These are phyloP conservation scores for Melanotaenia duboulayi DNA, from an alignment of 2,113 vertebrate genomes.

Conservation along the genomic window DNA sequence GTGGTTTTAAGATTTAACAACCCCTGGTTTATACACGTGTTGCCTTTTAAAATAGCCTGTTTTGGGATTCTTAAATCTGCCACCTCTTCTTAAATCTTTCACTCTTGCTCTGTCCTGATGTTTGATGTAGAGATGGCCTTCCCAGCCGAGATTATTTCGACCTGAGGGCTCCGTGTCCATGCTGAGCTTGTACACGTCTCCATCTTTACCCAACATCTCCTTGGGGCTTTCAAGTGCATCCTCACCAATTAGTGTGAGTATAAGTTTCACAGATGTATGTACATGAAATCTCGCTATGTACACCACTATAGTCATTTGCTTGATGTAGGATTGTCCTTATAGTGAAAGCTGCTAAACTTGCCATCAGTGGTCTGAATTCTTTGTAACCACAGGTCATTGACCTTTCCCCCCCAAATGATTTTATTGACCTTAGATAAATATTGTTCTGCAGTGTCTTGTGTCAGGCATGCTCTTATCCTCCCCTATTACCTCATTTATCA, in stretches of 20 bases:
- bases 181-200: slow-evolving; percentile 95
- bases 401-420: slow-evolving; percentile 76
- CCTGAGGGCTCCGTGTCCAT: slow-evolving; percentile 93
- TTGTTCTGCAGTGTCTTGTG: slow-evolving; percentile 78
- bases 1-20: no score
- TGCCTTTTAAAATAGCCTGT: slow-evolving; percentile 59
- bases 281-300: slow-evolving; percentile 26
- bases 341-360: slow-evolving; percentile 51
- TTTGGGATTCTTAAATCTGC: slow-evolving; percentile 58
- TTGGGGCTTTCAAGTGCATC: slow-evolving; percentile 91
- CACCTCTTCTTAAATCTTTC: slow-evolving; percentile 42
- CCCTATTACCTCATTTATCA: slow-evolving; percentile 82
- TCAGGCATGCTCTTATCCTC: slow-evolving; percentile 74
- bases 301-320: slow-evolving; percentile 15
- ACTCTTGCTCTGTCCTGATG: slow-evolving; percentile 44
- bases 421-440: slow-evolving; percentile 83
- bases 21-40: slow-evolving; percentile 16
- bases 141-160: slow-evolving; percentile 90
- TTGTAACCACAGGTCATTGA: slow-evolving; percentile 64
- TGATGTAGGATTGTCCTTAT: slow-evolving; percentile 11
- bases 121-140: slow-evolving; percentile 88
- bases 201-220: slow-evolving; percentile 97
- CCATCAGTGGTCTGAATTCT: slow-evolving; percentile 60
- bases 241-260: slow-evolving; percentile 91
- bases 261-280: slow-evolving; percentile 2